Percentiles rank a stretch among this genome's conserved stretches.
Evolutionary conservation across 2,888 invertebrate genomes (phyloP).

Genomic region (Portevinia maculata): DNA sequence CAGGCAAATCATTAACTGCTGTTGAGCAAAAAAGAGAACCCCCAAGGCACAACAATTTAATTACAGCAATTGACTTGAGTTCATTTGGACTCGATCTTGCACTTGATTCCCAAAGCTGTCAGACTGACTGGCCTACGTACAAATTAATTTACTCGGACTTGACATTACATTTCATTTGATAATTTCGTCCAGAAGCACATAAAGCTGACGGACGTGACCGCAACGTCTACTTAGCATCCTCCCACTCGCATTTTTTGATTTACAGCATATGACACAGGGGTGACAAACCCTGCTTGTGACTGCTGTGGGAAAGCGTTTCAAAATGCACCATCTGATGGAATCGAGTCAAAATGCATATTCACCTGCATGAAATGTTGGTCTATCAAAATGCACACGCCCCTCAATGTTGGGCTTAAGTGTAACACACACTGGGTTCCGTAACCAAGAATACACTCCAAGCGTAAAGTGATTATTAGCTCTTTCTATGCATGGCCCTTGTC

Average conservation of each 20-base stretch:
- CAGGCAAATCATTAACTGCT: conserved; percentile 59
- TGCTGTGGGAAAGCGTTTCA: conserved; percentile 38
- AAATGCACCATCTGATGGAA: conserved; percentile 10
- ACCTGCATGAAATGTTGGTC: conserved; percentile 22
- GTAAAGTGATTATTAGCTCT: conserved; percentile 59
- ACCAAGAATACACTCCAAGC: conserved; percentile 13
- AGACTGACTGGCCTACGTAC: conserved; percentile 60
- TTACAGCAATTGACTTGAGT: conserved; percentile 63
- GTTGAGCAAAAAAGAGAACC: conserved; percentile 21
- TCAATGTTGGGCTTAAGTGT: conserved; percentile 10
- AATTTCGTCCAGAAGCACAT: conserved; percentile 24
- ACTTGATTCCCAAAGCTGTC: conserved; percentile 65
- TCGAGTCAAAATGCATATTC: conserved; percentile 7
- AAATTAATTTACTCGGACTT: conserved; percentile 53
- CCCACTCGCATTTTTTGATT: conserved; percentile 18
- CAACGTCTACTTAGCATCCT: conserved; percentile 47
- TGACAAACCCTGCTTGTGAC: conserved; percentile 12
- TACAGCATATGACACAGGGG: conserved; percentile 17
- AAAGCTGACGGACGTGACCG: too few relatives aligned
- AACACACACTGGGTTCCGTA: conserved; percentile 19
- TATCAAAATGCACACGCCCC: conserved; percentile 49
- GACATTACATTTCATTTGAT: conserved; percentile 48
- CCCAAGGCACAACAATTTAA: conserved; percentile 58
- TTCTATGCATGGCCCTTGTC: conserved; percentile 59
- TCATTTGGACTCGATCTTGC: conserved; percentile 54